phyloP scores from a whole-genome alignment of 2,113 vertebrate genomes.

The Toxostoma redivivum region DNA sequence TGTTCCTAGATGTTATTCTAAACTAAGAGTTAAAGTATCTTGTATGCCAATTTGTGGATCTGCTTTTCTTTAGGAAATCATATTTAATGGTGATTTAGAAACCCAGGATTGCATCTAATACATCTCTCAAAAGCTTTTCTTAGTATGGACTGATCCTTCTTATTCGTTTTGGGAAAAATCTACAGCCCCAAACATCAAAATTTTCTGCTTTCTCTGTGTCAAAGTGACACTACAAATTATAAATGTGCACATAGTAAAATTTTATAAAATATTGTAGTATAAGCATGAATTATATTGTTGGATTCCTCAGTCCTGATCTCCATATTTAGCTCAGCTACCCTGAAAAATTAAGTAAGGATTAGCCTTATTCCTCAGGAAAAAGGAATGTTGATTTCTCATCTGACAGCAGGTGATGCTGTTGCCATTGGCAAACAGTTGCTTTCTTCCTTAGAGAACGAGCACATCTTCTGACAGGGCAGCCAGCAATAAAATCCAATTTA shows the following conservation, averaged over 20 bases:
- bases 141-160: not conserved
- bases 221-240: not conserved
- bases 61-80: not conserved
- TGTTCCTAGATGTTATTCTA: not conserved
- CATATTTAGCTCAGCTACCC: not conserved
- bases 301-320: not conserved
- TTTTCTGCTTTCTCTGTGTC: not conserved
- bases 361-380: not conserved
- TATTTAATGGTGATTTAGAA: not conserved
- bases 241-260: not conserved
- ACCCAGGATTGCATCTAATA: not conserved
- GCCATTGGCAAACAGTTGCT: not conserved
- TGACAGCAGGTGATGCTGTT: conserved; percentile 42
- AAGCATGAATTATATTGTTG: not conserved
- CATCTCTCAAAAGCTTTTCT: not conserved
- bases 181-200: not conserved
- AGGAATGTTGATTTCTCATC: not conserved
- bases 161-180: not conserved
- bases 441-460: not conserved
- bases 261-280: not conserved
- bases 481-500: not conserved
- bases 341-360: not conserved
- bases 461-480: not conserved
- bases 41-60: too few species aligned
- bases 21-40: not conserved